A percentile compares a stretch with the other conserved stretches of the same genome.
Evolutionary conservation across 2,797 vertebrate genomes (phyloP).

Genomic region (Peromyscus nudipes): DNA sequence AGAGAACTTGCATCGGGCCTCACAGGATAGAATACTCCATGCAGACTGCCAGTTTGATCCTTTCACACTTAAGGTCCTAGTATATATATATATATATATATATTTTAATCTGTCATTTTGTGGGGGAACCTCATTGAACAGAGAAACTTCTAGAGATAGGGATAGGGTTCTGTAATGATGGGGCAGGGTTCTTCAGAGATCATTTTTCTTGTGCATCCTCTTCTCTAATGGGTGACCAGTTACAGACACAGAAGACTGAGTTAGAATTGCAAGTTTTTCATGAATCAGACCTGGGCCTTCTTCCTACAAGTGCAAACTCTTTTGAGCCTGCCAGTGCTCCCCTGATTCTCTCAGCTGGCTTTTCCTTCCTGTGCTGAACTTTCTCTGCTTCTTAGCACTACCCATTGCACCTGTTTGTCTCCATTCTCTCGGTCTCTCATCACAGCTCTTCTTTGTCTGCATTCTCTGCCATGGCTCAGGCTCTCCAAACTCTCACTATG

Average conservation of each 20-base stretch:
- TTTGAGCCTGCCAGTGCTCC: too few relatives aligned
- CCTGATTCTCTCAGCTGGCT: neutral
- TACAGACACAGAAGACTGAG: neutral
- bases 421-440: neutral
- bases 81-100: neutral
- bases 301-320: too few relatives aligned
- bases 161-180: neutral
- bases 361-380: too few relatives aligned
- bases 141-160: neutral
- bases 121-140: neutral
- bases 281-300: neutral
- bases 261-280: neutral
- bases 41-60: neutral
- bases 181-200: neutral
- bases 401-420: neutral
- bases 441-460: neutral
- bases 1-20: neutral
- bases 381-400: neutral
- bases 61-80: neutral
- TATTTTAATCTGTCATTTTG: neutral
- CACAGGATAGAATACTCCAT: neutral
- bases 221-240: neutral
- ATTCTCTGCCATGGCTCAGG: neutral
- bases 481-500: neutral
- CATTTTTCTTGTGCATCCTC: neutral